Evolutionary conservation across 2,888 invertebrate species (phyloP).

Genomic region (Calameuta idolon): DNA sequence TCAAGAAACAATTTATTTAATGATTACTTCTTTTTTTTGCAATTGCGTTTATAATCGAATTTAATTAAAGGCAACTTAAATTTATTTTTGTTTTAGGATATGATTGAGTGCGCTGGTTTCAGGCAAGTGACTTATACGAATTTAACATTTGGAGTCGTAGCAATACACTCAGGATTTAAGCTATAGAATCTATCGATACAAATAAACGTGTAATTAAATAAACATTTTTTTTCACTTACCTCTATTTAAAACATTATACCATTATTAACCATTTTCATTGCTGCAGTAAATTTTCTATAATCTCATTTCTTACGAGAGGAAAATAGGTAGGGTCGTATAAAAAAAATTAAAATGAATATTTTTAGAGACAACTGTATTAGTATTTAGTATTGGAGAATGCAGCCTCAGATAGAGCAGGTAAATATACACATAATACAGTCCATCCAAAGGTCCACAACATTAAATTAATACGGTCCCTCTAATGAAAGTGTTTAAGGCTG

Average conservation of each 20-base stretch:
- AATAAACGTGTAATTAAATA: neutral
- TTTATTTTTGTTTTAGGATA: slow-evolving; percentile 75
- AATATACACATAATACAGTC: slow-evolving; percentile 44
- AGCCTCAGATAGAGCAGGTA: slow-evolving; percentile 45
- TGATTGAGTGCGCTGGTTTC: slow-evolving; percentile 94
- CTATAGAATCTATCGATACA: slow-evolving; percentile 68
- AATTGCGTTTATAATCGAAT: neutral
- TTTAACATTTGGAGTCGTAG: slow-evolving; percentile 89
- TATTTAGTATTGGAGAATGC: slow-evolving; percentile 45
- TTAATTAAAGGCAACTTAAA: slow-evolving; percentile 9
- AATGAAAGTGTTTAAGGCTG: slow-evolving; percentile 36
- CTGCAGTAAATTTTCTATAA: neutral
- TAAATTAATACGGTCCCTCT: slow-evolving; percentile 46
- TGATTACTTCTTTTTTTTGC: slow-evolving; percentile 11
- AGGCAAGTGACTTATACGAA: slow-evolving; percentile 89
- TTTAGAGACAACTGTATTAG: slow-evolving; percentile 46
- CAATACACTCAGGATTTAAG: slow-evolving; percentile 97
- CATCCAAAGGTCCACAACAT: slow-evolving; percentile 46
- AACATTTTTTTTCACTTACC: neutral
- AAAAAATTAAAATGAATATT: slow-evolving; percentile 12
- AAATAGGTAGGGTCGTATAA: neutral
- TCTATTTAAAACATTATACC: neutral
- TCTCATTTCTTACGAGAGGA: neutral
- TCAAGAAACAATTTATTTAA: neutral
- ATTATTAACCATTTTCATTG: neutral